phyloP scores from a whole-genome alignment of 2,797 vertebrate species.

The Gymnoscopelus microlampas region DNA sequence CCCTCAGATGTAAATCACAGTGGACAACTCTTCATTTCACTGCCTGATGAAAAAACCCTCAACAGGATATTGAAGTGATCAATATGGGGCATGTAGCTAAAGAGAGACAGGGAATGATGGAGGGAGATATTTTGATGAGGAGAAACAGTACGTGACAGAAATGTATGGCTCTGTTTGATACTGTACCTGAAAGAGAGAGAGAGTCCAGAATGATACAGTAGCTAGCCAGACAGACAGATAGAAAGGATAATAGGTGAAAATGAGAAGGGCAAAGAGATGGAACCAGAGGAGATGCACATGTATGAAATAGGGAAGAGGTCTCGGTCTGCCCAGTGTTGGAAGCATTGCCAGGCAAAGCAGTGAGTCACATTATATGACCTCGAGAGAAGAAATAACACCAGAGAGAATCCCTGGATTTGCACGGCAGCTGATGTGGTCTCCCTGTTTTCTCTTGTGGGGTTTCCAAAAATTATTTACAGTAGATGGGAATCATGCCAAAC shows the following conservation, averaged over 20 bases:
- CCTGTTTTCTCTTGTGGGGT: slow-evolving; percentile 76
- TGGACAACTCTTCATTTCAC: slow-evolving; percentile 69
- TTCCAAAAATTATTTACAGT: slow-evolving; percentile 73
- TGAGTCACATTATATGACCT: slow-evolving; percentile 74
- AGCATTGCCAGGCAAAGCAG: slow-evolving; percentile 73
- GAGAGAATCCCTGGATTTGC: slow-evolving; percentile 74
- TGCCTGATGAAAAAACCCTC: slow-evolving; percentile 57
- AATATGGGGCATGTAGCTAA: slow-evolving; percentile 31
- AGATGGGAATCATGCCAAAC: slow-evolving; percentile 57
- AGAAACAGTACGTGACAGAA: neutral
- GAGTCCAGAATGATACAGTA: slow-evolving; percentile 21
- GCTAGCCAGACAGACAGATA: slow-evolving; percentile 30
- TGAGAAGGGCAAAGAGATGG: slow-evolving; percentile 9
- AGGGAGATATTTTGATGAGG: neutral
- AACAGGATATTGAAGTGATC: slow-evolving; percentile 56
- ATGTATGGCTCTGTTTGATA: neutral
- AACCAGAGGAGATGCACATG: neutral
- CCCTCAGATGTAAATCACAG: slow-evolving; percentile 67
- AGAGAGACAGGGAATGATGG: slow-evolving; percentile 16
- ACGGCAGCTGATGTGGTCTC: slow-evolving; percentile 74
- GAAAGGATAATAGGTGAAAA: neutral
- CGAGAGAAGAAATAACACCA: slow-evolving; percentile 72
- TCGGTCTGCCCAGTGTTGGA: slow-evolving; percentile 51
- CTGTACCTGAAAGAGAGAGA: neutral
- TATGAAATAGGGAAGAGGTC: slow-evolving; percentile 43